Evolutionary conservation across 1,140 invertebrate genomes (phyloP).

Genomic region (Hycleus phaleratus): DNA sequence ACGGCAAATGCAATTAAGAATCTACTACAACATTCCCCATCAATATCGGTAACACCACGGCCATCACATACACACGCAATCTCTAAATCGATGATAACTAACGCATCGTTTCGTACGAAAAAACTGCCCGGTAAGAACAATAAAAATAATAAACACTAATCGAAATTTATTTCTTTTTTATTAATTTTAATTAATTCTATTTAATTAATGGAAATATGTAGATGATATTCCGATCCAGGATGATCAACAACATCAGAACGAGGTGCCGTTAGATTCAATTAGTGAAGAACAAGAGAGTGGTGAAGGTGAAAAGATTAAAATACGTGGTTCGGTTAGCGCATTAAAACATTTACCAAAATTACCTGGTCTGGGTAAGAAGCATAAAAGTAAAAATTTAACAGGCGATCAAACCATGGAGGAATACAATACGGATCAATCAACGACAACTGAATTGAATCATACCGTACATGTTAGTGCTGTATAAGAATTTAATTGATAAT

Average conservation of each 20-base stretch:
- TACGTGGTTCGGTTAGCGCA: conserved; percentile 30
- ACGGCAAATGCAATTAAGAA: conserved; percentile 85
- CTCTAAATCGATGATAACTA: conserved; percentile 92
- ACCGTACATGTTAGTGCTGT: conserved; percentile 38
- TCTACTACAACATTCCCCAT: conserved; percentile 54
- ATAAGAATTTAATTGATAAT: conserved; percentile 12
- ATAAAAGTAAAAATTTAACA: conserved; percentile 28
- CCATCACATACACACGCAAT: conserved; percentile 70
- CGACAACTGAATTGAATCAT: conserved; percentile 23
- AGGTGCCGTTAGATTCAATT: conserved; percentile 36
- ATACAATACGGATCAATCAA: conserved; percentile 9
- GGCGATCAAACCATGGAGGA: conserved; percentile 21
- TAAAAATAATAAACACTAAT: not conserved
- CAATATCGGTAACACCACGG: conserved; percentile 47
- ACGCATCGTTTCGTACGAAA: conserved; percentile 92
- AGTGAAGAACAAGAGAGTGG: conserved; percentile 37
- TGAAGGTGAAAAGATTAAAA: conserved; percentile 30
- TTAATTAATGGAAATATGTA: conserved; percentile 12
- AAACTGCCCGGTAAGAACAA: conserved; percentile 78
- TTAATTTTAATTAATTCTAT: not conserved
- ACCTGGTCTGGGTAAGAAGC: conserved; percentile 37
- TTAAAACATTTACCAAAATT: conserved; percentile 39
- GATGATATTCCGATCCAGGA: conserved; percentile 42
- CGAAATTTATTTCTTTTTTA: not conserved
- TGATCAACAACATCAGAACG: conserved; percentile 22